phyloP scores from a whole-genome alignment of 1,140 invertebrate species.

The Archivesica marissinica region DNA sequence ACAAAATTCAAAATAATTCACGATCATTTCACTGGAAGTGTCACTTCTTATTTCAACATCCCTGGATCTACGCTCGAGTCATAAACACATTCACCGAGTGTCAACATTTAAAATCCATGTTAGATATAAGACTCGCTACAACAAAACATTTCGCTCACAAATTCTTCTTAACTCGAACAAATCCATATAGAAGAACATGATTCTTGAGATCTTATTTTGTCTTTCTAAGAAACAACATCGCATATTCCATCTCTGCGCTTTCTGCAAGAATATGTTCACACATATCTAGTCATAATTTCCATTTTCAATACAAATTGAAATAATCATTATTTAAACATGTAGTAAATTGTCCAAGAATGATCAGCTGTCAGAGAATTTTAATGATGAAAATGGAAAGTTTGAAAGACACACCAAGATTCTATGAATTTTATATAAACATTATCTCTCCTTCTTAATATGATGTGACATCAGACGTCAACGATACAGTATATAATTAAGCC shows the following conservation, averaged over 20 bases:
- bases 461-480: conserved; percentile 4
- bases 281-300: neutral
- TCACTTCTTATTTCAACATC: too few relatives aligned
- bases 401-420: neutral
- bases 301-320: conserved; percentile 18
- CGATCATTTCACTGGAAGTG: too few relatives aligned
- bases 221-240: conserved; percentile 16
- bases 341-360: neutral
- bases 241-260: neutral
- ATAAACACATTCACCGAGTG: too few relatives aligned
- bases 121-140: too few relatives aligned
- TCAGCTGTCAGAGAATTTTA: neutral
- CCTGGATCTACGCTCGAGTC: too few relatives aligned
- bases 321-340: neutral
- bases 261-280: too few relatives aligned
- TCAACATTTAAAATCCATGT: too few relatives aligned
- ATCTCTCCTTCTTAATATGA: neutral
- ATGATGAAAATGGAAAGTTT: conserved; percentile 9
- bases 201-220: neutral
- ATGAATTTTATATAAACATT: conserved; percentile 28
- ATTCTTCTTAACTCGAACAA: too few relatives aligned
- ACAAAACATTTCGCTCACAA: too few relatives aligned
- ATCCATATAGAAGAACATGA: too few relatives aligned
- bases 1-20: too few relatives aligned
- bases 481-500: conserved; percentile 13